phyloP scores from a whole-genome alignment of 1,140 invertebrate species.

The Dryas iulia region DNA sequence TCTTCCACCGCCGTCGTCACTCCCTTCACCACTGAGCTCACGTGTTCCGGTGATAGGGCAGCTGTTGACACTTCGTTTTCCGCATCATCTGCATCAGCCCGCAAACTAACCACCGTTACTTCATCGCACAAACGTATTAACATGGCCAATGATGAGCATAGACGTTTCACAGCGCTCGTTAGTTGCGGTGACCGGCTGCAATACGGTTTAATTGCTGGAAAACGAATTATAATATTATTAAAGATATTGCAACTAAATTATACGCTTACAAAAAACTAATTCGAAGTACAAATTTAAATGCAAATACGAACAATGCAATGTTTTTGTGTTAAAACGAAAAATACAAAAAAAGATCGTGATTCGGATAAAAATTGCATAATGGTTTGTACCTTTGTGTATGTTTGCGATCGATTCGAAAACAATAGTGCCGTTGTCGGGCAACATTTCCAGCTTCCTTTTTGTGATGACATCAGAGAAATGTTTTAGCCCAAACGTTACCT shows the following conservation, averaged over 20 bases:
- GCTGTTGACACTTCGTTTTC: constrained; percentile 52
- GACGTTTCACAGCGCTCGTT: constrained; percentile 89
- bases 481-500: constrained; percentile 89
- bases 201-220: constrained; percentile 78
- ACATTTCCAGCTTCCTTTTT: constrained; percentile 94
- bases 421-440: constrained; percentile 95
- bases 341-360: constrained; percentile 18
- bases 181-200: constrained; percentile 71
- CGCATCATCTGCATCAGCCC: constrained; percentile 82
- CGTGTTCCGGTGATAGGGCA: constrained; percentile 82
- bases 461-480: constrained; percentile 95
- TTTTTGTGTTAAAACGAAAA: constrained; percentile 9
- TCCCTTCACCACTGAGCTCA: constrained; percentile 88
- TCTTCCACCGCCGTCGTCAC: constrained; percentile 91
- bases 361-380: constrained; percentile 27
- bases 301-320: constrained; percentile 15
- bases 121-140: constrained; percentile 95
- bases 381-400: constrained; percentile 86
- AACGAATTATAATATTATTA: neutral
- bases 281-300: neutral
- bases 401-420: constrained; percentile 94
- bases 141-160: constrained; percentile 92
- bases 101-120: constrained; percentile 82
- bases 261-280: neutral
- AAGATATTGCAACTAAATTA: neutral